Evolutionary conservation across 2,797 vertebrate species (phyloP), one percentile per base, ranked within the genome.

Genomic region (Catostomus latipinnis): DNA sequence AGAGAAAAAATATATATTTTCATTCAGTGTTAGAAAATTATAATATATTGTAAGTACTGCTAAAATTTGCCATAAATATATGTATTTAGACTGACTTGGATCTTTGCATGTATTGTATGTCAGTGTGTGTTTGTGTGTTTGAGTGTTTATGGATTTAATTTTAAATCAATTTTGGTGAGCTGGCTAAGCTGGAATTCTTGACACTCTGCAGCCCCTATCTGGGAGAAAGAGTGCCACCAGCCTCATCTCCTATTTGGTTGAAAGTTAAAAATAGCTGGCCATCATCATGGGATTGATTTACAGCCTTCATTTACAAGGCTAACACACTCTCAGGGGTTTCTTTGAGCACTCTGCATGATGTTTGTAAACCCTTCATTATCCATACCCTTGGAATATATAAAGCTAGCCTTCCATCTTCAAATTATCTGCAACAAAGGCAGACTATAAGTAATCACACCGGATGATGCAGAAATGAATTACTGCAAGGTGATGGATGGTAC

Each of bases 231-330:
- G 34, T 34, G 34, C 4, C 71, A 82, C 57, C 43, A 73, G 46
- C 54, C 80, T 81, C 53, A 72, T 89, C 84, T 83, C 81, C 80
- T 91, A 91, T 92, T 93, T 93, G 88, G 88, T 78, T 50, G 4
- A 16, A 65, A 78, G 85, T 86, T 91, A 90, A 87, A 91, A 91
- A 92, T 92, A 92, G 89, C 83, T 61, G 5, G 71, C 74, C 74
- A 79, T 84, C 77, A 83, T 90, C 86, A 88, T 43, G 5, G 75
- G 86, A 86, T 85, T 88, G 86, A 88, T 91, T 91, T 90, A 82
- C 81, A 90, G 81, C 83, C 84, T 88, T 89, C 82, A 85, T 84
- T 88, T 90, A 87, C 85, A 90, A 89, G 87, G 85, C 86, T 90
- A 90, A 90, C 87, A 84, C 63, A 68, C 81, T 79, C 87, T 60